Percentiles rank a stretch among this genome's conserved stretches.
Conservation (phyloP, 2,797 vertebrate genomes). For the Pogonophryne albipinna region DNA sequence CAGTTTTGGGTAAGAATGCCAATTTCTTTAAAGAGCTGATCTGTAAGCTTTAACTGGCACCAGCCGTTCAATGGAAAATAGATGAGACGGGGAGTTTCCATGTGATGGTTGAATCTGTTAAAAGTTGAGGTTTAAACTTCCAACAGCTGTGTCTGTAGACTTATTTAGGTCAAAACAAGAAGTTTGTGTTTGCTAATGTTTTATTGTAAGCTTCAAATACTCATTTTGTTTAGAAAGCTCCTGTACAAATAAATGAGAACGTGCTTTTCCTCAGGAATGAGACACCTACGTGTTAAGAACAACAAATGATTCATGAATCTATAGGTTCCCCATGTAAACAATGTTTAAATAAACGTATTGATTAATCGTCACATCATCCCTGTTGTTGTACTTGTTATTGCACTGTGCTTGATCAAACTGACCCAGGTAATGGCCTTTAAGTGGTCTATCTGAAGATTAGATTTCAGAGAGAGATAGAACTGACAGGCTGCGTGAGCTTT, state of each 20-base stretch:
- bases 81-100: too few relatives aligned
- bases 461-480: neutral
- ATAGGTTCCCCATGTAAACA: neutral
- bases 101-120: too few relatives aligned
- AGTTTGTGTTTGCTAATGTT: too few relatives aligned
- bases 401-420: neutral
- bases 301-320: neutral
- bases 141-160: too few relatives aligned
- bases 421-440: neutral
- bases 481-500: neutral
- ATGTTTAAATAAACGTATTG: neutral
- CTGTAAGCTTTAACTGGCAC: too few relatives aligned
- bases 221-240: too few relatives aligned
- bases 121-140: too few relatives aligned
- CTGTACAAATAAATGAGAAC: too few relatives aligned
- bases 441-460: neutral
- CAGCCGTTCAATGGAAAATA: too few relatives aligned
- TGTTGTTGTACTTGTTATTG: neutral
- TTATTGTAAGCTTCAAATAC: too few relatives aligned
- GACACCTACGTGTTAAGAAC: too few relatives aligned
- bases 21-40: neutral
- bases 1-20: neutral
- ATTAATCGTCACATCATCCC: conserved; percentile 1
- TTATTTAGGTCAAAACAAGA: too few relatives aligned
- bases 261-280: neutral